Evolutionary conservation across 2,113 vertebrate genomes (phyloP).

Genomic region (Poecile atricapillus): DNA sequence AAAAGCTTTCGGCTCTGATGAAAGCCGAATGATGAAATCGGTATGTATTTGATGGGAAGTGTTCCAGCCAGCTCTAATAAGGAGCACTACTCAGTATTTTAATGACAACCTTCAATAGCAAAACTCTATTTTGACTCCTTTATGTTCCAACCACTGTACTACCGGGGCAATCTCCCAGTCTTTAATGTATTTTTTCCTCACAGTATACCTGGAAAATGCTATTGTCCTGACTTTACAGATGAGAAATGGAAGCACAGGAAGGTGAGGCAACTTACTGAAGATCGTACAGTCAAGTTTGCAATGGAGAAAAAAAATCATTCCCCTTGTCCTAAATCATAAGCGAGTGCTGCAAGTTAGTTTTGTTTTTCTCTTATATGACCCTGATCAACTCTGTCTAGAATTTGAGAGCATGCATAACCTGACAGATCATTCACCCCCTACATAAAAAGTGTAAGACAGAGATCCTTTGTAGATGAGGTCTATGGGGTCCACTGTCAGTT

Average conservation of each 20-base stretch:
- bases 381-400: background rate
- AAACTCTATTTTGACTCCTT: constrained; percentile 56
- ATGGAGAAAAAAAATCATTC: background rate
- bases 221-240: constrained; percentile 44
- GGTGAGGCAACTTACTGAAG: constrained; percentile 32
- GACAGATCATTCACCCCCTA: background rate
- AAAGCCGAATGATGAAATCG: constrained; percentile 45
- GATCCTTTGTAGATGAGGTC: background rate
- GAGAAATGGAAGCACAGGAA: constrained; percentile 27
- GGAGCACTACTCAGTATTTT: constrained; percentile 52
- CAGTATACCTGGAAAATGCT: constrained; percentile 47
- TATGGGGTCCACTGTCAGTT: background rate
- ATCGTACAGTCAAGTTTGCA: background rate
- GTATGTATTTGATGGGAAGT: constrained; percentile 55
- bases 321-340: background rate
- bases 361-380: background rate
- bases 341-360: background rate
- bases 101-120: constrained; percentile 50
- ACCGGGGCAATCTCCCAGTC: constrained; percentile 29
- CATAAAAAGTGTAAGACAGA: background rate
- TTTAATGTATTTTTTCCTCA: constrained; percentile 65
- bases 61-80: constrained; percentile 56
- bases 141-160: constrained; percentile 40
- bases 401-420: background rate
- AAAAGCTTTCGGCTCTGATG: constrained; percentile 53